Percentiles rank a stretch among this genome's conserved stretches.
Conservation (phyloP, 1,140 invertebrate genomes). For the Trichonephila inaurata region DNA sequence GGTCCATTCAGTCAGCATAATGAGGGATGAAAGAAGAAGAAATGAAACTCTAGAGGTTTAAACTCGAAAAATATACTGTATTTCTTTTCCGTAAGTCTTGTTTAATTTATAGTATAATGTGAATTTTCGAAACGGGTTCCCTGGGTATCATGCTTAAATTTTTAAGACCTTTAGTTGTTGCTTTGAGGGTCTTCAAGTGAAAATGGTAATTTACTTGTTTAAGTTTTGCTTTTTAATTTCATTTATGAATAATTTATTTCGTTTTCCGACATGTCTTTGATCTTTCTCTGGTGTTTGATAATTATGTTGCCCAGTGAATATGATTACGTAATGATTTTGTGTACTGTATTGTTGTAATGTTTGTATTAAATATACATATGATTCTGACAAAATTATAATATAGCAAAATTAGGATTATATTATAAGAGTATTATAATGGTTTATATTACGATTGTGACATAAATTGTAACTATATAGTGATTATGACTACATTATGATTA, state of each 20-base stretch:
- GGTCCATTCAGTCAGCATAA: background rate
- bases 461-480: too few relatives aligned
- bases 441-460: too few relatives aligned
- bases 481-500: too few relatives aligned
- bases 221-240: background rate
- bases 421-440: too few relatives aligned
- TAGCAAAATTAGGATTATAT: too few relatives aligned
- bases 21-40: background rate
- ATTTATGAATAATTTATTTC: background rate
- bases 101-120: slow-evolving; percentile 7
- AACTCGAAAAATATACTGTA: background rate
- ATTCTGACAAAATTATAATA: too few relatives aligned
- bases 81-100: background rate
- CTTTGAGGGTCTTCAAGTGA: background rate
- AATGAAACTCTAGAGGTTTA: background rate
- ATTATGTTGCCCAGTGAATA: too few relatives aligned
- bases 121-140: background rate
- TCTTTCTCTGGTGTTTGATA: too few relatives aligned
- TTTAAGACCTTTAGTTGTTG: background rate
- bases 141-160: background rate
- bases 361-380: too few relatives aligned
- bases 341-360: too few relatives aligned
- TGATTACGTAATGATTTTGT: too few relatives aligned
- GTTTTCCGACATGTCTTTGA: too few relatives aligned
- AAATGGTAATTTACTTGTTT: background rate